phyloP scores from a whole-genome alignment of 1,140 invertebrate species.

The Pachypsylla venusta region DNA sequence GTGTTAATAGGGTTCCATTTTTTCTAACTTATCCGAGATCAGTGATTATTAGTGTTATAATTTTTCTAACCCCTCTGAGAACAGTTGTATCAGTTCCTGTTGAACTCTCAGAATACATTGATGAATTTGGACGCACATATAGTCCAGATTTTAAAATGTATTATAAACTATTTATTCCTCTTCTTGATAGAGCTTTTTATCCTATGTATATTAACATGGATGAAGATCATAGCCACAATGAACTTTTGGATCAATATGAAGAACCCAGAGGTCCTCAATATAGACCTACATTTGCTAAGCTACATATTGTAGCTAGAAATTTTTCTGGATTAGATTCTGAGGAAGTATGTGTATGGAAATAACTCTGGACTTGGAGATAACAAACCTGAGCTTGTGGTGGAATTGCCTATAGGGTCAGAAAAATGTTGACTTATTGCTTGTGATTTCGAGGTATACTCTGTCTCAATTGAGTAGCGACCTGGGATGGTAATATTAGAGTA shows the following conservation, averaged over 20 bases:
- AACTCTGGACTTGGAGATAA: too few relatives aligned
- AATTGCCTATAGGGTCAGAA: too few relatives aligned
- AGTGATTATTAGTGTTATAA: too few relatives aligned
- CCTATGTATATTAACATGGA: slow-evolving; percentile 5
- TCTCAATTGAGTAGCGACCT: too few relatives aligned
- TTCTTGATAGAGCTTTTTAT: neutral
- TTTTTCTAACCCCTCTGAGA: too few relatives aligned
- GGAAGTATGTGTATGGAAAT: neutral
- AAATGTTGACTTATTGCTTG: too few relatives aligned
- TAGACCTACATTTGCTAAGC: neutral
- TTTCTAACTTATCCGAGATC: too few relatives aligned
- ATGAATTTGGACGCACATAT: slow-evolving; percentile 4
- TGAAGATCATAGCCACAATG: slow-evolving; percentile 6
- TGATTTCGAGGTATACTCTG: too few relatives aligned
- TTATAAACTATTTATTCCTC: neutral
- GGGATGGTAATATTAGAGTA: too few relatives aligned
- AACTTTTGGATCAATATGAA: neutral
- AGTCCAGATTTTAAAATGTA: neutral
- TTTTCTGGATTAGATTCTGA: neutral
- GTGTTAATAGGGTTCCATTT: too few relatives aligned
- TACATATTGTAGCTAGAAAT: slow-evolving; percentile 6
- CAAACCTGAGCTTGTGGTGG: too few relatives aligned
- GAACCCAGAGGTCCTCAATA: neutral
- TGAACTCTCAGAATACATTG: neutral
- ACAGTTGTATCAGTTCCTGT: neutral